Evolutionary conservation across 1,140 invertebrate species (phyloP).

Genomic region (Triops cancriformis): DNA sequence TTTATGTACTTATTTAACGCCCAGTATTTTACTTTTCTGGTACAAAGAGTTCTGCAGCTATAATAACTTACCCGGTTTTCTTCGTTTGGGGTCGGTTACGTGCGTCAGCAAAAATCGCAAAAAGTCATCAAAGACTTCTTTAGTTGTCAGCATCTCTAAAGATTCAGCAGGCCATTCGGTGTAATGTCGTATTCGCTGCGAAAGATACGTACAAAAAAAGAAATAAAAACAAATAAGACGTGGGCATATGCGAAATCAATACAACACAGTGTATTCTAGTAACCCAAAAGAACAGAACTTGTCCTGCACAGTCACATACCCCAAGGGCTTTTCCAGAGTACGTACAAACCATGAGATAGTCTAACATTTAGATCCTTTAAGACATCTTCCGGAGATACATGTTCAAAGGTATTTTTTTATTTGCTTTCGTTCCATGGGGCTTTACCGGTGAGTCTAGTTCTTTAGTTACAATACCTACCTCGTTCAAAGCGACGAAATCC

Average conservation of each 20-base stretch:
- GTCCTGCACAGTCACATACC: too few relatives aligned
- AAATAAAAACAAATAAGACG: constrained; percentile 4
- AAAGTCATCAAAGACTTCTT: constrained; percentile 17
- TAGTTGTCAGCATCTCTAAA: constrained; percentile 19
- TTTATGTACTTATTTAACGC: neutral
- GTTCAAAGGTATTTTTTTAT: neutral
- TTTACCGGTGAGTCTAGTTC: neutral
- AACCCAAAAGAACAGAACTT: too few relatives aligned
- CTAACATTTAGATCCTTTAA: too few relatives aligned
- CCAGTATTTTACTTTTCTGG: neutral
- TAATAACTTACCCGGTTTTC: neutral
- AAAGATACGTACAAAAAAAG: neutral
- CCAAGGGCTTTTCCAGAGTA: too few relatives aligned
- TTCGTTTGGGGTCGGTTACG: neutral
- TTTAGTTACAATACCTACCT: constrained; percentile 43
- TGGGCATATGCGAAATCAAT: neutral
- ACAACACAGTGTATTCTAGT: neutral
- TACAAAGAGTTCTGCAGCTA: neutral
- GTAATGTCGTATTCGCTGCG: constrained; percentile 21
- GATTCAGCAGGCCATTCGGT: constrained; percentile 22
- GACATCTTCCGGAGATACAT: too few relatives aligned
- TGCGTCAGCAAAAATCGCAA: constrained; percentile 16
- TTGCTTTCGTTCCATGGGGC: neutral
- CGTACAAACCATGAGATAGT: too few relatives aligned
- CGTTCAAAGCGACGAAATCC: constrained; percentile 58